Percentiles rank a stretch among this genome's conserved stretches.
Evolutionary conservation across 2,797 vertebrate genomes (phyloP).

Genomic region (Poecilia picta): DNA sequence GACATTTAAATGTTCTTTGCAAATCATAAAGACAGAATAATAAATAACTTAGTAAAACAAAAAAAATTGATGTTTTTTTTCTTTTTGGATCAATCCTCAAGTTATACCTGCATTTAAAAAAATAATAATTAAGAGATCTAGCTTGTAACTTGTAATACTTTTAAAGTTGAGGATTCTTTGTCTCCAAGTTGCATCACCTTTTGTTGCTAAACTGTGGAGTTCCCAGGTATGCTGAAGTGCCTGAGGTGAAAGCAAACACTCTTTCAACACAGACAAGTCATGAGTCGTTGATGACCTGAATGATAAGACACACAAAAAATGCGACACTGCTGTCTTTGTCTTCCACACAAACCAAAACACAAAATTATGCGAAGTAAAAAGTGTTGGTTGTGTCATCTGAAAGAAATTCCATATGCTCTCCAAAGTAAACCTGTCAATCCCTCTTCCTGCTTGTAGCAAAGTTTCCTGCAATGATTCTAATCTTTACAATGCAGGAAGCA

Average conservation of each 20-base stretch:
- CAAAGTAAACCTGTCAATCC: constrained; percentile 69
- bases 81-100: not conserved
- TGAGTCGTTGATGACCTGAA: not conserved
- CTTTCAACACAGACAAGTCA: not conserved
- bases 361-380: constrained; percentile 1
- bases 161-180: not conserved
- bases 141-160: not conserved
- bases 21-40: not conserved
- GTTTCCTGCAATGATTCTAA: constrained; percentile 79
- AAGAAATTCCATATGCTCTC: constrained; percentile 46
- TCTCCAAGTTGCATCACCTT: not conserved
- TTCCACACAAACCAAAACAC: constrained; percentile 11
- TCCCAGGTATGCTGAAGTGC: not conserved
- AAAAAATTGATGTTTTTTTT: not conserved
- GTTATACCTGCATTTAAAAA: not conserved
- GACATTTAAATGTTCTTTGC: not conserved
- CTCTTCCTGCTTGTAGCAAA: constrained; percentile 77
- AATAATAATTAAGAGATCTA: not conserved
- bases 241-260: not conserved
- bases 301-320: not conserved
- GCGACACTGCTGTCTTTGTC: not conserved
- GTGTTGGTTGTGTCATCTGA: not conserved
- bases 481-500: constrained; percentile 72
- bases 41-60: not conserved
- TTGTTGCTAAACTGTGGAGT: not conserved